Evolutionary conservation across 2,113 vertebrate genomes (phyloP).

Genomic region (Polypterus bichir): DNA sequence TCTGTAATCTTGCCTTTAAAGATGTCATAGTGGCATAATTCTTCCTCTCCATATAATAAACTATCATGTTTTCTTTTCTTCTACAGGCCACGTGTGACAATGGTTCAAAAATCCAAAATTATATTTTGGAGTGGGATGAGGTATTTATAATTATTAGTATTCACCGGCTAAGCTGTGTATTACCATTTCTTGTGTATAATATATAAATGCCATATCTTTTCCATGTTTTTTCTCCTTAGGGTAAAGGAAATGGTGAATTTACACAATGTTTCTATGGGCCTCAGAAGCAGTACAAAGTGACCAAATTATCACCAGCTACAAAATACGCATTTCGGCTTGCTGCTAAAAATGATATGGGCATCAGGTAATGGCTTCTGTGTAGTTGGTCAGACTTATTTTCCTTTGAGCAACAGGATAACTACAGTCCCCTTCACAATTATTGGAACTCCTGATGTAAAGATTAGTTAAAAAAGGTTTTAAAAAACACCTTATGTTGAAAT

Average conservation of each 20-base stretch:
- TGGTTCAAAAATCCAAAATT: constrained; percentile 90
- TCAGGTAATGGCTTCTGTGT: constrained; percentile 54
- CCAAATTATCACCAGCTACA: constrained; percentile 82
- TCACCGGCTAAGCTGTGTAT: no score
- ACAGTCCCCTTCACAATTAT: no score
- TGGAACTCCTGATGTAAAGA: no score
- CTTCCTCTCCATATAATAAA: no score
- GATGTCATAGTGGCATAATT: no score
- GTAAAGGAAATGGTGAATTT: constrained; percentile 72
- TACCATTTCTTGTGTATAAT: no score
- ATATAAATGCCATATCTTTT: no score
- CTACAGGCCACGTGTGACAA: constrained; percentile 85
- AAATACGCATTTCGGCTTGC: constrained; percentile 89
- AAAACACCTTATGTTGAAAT: no score
- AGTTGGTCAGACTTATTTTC: no score
- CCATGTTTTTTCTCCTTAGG: constrained; percentile 43
- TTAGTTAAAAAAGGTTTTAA: no score
- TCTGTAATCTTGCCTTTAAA: no score
- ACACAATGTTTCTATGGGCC: constrained; percentile 83
- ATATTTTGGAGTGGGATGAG: constrained; percentile 89
- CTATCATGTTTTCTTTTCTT: constrained; percentile 12
- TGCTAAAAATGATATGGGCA: constrained; percentile 88
- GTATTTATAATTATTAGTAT: constrained; percentile 39
- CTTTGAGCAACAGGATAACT: no score
- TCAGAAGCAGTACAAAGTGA: constrained; percentile 87